Conservation (phyloP, 2,888 invertebrate species). For the Chrysopilus asiliformis region DNA sequence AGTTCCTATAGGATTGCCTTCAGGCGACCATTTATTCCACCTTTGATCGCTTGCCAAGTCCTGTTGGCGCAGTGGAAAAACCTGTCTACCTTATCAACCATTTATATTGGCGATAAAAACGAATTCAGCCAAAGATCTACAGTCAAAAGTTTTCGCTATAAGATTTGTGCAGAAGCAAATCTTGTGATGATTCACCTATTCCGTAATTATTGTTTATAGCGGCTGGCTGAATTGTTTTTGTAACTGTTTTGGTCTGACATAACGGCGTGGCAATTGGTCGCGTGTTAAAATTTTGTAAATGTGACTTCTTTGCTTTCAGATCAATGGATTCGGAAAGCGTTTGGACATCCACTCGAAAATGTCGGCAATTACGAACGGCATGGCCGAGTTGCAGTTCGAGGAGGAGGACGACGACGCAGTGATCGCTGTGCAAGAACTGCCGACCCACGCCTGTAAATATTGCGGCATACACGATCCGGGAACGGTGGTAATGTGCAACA, state of each 20-base stretch:
- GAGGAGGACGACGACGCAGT: constrained; percentile 88
- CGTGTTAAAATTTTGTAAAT: too few relatives aligned
- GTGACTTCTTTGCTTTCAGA: constrained; percentile 38
- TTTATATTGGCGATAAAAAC: too few relatives aligned
- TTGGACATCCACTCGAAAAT: constrained; percentile 50
- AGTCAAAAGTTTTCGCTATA: too few relatives aligned
- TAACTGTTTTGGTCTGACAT: neutral
- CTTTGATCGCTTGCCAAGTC: too few relatives aligned
- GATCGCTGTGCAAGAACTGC: constrained; percentile 74
- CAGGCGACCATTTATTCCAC: too few relatives aligned
- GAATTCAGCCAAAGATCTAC: too few relatives aligned
- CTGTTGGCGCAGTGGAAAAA: too few relatives aligned
- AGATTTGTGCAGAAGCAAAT: too few relatives aligned
- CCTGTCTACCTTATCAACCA: too few relatives aligned
- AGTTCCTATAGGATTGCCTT: too few relatives aligned
- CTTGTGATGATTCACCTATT: too few relatives aligned
- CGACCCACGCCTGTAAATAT: constrained; percentile 96
- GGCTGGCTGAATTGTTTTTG: neutral
- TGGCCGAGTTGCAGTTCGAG: constrained; percentile 86
- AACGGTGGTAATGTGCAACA: constrained; percentile 96
- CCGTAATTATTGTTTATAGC: neutral
- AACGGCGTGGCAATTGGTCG: too few relatives aligned
- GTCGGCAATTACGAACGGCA: constrained; percentile 53
- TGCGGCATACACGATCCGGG: constrained; percentile 97
- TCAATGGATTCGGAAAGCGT: constrained; percentile 51